Evolutionary conservation across 92 coral and sea anemone genomes (phyloP), one percentile per base, ranked within the genome.

Genomic region (Phenganax subtilis): DNA sequence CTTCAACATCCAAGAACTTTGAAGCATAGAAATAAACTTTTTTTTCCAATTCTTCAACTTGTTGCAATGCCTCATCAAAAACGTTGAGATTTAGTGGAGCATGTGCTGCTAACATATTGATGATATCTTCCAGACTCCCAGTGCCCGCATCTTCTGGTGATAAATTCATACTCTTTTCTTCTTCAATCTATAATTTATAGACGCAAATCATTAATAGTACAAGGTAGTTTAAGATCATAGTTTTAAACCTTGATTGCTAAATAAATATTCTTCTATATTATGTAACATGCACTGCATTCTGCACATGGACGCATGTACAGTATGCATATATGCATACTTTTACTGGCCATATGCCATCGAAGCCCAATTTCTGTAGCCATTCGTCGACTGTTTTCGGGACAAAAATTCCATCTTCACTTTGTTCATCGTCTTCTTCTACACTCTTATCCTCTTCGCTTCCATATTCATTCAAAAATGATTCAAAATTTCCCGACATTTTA

Each of bases 101-200:
- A 85, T 92, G 91, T 12, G 37, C 70, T 77, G 82, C 86, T 6
- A 96, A 76, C 56, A 87, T 96, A 10, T 87, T 86, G 86, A 84
- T 87, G n/a, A 96, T 92, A 61, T 96, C 90, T 65, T 91, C 93
- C 51, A 93, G 86, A 79, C 94, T 88, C 58, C 98, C 98, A 51
- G 92, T 85, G 74, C 98, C 98, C 25, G 87, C 97, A 44, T 91
- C 83, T 57, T 91, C 88, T 0, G 89, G 86, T 16, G 97, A 75
- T 17, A 93, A 54, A 44, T 84, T 82, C 16, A 90, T 82, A 30
- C 89, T 82, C 25, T 82, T 84, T 72, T 85, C 79, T 44, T 86
- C 97, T 0, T 85, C 97, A 11, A 84, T 28, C 3, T 80, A 66
- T n/a, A 86, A 87, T 20, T 20, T 20, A 20, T 1, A 97, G 98